phyloP scores from a whole-genome alignment of 2,113 vertebrate species.

The Nannobrachium achirus region DNA sequence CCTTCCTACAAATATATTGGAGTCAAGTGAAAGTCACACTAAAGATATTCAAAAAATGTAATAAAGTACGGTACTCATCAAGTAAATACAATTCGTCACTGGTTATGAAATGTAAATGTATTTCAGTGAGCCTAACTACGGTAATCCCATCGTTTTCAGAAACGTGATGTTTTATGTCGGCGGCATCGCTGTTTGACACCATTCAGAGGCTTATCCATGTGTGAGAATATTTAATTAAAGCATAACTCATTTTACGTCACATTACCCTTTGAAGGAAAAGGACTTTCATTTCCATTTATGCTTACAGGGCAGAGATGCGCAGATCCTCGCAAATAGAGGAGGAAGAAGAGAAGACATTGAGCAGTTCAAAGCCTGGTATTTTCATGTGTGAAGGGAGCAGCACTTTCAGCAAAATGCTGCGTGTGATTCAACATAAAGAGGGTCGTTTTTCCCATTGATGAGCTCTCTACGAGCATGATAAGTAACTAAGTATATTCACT shows the following conservation, averaged over 20 bases:
- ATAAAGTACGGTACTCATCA: too few species aligned
- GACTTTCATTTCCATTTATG: constrained; percentile 72
- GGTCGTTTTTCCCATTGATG: constrained; percentile 76
- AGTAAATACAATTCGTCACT: too few species aligned
- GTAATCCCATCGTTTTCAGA: too few species aligned
- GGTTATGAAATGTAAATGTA: too few species aligned
- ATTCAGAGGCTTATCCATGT: constrained; percentile 5
- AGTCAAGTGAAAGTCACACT: too few species aligned
- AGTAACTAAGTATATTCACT: too few species aligned
- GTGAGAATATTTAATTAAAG: constrained; percentile 59
- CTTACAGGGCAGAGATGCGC: constrained; percentile 59
- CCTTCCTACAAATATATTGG: too few species aligned
- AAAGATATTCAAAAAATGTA: too few species aligned
- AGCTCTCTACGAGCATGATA: constrained; percentile 38
- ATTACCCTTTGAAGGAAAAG: constrained; percentile 51
- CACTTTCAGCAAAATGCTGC: constrained; percentile 66
- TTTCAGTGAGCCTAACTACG: too few species aligned
- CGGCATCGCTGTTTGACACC: constrained; percentile 29
- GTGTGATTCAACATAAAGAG: constrained; percentile 63
- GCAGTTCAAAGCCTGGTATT: constrained; percentile 54
- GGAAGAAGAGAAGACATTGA: constrained; percentile 28
- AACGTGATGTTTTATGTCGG: constrained; percentile 24
- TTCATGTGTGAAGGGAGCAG: constrained; percentile 42
- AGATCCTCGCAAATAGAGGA: constrained; percentile 50
- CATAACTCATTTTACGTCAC: constrained; percentile 52